Evolutionary conservation across 2,888 invertebrate genomes (phyloP).

Genomic region (Megaustenia siamemsis): DNA sequence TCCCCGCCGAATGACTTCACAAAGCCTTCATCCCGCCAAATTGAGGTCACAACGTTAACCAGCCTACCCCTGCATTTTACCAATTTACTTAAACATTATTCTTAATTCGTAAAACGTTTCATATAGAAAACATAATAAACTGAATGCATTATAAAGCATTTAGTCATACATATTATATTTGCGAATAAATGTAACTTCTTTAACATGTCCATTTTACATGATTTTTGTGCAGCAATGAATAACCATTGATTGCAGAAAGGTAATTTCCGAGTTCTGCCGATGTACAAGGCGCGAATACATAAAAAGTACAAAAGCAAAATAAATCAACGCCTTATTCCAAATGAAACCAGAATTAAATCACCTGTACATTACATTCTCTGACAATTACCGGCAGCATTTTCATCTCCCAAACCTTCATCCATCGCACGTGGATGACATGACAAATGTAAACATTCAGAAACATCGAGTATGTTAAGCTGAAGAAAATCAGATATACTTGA

Average conservation of each 20-base stretch:
- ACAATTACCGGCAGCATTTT: neutral
- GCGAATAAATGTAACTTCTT: constrained; percentile 24
- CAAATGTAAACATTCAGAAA: constrained; percentile 54
- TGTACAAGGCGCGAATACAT: constrained; percentile 37
- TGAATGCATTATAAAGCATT: neutral
- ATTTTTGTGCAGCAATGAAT: constrained; percentile 50
- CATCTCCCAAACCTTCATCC: neutral
- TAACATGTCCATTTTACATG: neutral
- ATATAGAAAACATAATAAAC: neutral
- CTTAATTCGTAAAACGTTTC: neutral
- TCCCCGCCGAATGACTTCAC: constrained; percentile 54
- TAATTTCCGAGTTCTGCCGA: constrained; percentile 49
- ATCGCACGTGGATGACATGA: constrained; percentile 38
- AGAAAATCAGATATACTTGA: constrained; percentile 13
- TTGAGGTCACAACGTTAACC: constrained; percentile 46
- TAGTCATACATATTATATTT: neutral
- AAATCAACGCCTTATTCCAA: neutral
- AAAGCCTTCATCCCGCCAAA: constrained; percentile 52
- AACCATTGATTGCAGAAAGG: constrained; percentile 31
- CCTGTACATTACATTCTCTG: neutral
- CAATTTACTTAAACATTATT: constrained; percentile 1
- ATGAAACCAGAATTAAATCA: neutral
- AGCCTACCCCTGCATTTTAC: constrained; percentile 12
- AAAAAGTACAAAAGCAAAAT: constrained; percentile 43
- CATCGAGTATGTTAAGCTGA: neutral